A percentile compares a stretch with the other conserved stretches of the same genome.
Conservation (phyloP, 2,797 vertebrate species). For the Acanthurus lineatus region DNA sequence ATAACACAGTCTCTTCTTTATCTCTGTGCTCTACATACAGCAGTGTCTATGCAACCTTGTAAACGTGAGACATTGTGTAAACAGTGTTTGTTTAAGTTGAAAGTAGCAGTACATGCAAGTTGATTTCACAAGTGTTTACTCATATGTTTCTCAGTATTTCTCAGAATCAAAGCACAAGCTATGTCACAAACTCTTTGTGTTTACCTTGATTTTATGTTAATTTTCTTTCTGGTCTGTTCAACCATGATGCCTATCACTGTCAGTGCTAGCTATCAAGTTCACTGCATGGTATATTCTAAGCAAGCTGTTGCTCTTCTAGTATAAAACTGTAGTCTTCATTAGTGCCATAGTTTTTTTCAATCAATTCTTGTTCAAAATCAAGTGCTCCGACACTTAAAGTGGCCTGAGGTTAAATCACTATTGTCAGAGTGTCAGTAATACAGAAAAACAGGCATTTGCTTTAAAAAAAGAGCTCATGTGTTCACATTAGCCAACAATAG, state of each 20-base stretch:
- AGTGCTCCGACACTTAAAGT: not conserved
- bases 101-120: not conserved
- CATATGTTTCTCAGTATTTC: not conserved
- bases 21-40: slow-evolving; percentile 34
- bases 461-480: not conserved
- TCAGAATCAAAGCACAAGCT: not conserved
- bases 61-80: slow-evolving; percentile 1
- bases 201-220: slow-evolving; percentile 1
- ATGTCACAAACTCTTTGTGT: not conserved
- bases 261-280: not conserved
- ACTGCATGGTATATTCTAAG: slow-evolving; percentile 11
- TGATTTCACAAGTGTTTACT: not conserved
- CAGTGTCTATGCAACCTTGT: slow-evolving; percentile 4
- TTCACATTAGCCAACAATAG: not conserved
- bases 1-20: slow-evolving; percentile 34
- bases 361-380: not conserved
- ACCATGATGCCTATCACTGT: not conserved
- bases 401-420: not conserved
- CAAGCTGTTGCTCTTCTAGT: slow-evolving; percentile 10
- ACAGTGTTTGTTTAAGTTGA: not conserved
- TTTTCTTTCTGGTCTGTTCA: slow-evolving; percentile 17
- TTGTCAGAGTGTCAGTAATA: not conserved
- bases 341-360: not conserved
- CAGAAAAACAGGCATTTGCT: not conserved
- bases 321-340: not conserved